phyloP scores from a whole-genome alignment of 2,113 vertebrate species.

The Alligator mississippiensis region DNA sequence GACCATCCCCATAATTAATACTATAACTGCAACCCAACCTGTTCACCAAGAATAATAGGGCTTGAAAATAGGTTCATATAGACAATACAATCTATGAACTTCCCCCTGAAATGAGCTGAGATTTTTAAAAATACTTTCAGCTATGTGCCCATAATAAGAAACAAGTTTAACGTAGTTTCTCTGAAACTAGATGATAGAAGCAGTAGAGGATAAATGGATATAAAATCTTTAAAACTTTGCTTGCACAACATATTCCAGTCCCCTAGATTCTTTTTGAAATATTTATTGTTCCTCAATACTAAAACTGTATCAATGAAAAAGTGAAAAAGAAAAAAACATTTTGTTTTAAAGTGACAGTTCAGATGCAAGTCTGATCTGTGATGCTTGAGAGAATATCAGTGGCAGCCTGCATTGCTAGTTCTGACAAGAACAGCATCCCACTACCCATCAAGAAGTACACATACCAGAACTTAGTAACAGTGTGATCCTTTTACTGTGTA shows the following conservation, averaged over 20 bases:
- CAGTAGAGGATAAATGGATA: neutral
- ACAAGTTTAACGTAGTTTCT: neutral
- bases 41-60: neutral
- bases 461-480: neutral
- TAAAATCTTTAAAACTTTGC: neutral
- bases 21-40: neutral
- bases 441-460: fast-evolving
- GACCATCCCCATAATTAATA: neutral
- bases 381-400: neutral
- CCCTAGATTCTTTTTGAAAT: neutral
- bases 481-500: neutral
- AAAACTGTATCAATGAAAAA: neutral
- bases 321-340: neutral
- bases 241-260: neutral
- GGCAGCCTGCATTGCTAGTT: neutral
- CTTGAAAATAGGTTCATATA: neutral
- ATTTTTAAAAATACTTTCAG: neutral
- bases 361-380: neutral
- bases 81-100: neutral
- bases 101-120: neutral
- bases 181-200: neutral
- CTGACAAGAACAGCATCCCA: neutral
- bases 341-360: neutral
- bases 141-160: neutral
- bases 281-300: neutral